Base-by-base conservation (phyloP, 1,140 invertebrate genomes). In the Pogonognathellus flavescens region DNA sequence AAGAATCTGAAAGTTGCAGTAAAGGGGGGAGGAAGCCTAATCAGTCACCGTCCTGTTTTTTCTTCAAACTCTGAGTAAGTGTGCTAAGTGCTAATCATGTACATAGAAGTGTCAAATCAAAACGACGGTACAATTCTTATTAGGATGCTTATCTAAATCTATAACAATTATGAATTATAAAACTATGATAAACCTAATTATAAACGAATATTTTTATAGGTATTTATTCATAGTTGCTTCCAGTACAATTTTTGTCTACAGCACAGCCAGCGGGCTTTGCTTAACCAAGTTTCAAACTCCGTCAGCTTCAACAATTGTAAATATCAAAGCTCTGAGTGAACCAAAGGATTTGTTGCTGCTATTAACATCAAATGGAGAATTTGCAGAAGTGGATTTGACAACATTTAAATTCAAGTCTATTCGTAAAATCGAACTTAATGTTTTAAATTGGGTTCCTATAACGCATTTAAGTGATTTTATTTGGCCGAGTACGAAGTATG, bases 11-110 rank as follows among this genome's bases (percentile, higher is more conserved):
- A 88, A 14, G 84, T 90, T n/a, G 83, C 83, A 83, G 90, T 90
- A 87, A 91, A 91, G 90, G 91, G 91, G 85, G 94, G 94, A 81
- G 94, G 93, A 80, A 93, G 92, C 89, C 92, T 94, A 87, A 92
- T 94, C 22, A 91, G 92, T 88, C 91, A 92, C 89, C 89, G 91
- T 20, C 93, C 94, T 18, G 83, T 94, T 41, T 94, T 94, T 91
- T 93, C 94, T 9, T 88, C 87, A 13, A 92, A 93, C 90, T 92
- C 92, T 90, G 92, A 93, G 94, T 76, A 66, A 66, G 62, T 66
- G 8, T 20, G 13, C 7, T 55, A 55, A 55, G 10, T 14, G 2
- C 11, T 11, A 14, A 55, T 2, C 10, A 14, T 55, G 11, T 1
- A 11, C 1, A 9, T 55, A 55, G 53, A 55, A 55, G 11, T 14